Evolutionary conservation across 2,797 vertebrate genomes (phyloP).

Genomic region (Linurgus olivaceus): DNA sequence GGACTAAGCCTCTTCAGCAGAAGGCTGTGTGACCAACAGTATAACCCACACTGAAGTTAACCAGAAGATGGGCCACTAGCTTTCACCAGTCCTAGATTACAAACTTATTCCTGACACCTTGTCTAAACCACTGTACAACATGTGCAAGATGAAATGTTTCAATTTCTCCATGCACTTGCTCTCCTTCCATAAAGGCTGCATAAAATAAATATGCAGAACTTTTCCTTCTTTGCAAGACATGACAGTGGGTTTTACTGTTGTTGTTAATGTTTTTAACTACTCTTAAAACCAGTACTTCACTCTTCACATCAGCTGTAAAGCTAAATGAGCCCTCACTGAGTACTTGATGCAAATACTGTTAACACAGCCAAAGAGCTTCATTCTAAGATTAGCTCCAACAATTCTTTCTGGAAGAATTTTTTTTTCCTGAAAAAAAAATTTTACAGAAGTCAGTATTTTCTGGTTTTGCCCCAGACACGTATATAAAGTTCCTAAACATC

Average conservation of each 20-base stretch:
- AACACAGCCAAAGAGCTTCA: not conserved
- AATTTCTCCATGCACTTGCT: not conserved
- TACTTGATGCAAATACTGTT: not conserved
- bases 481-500: not conserved
- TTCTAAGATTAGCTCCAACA: not conserved
- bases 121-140: not conserved
- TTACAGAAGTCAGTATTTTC: not conserved
- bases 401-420: not conserved
- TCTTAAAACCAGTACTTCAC: not conserved
- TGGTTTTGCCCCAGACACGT: not conserved
- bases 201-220: not conserved
- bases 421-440: not conserved
- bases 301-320: not conserved
- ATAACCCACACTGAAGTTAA: not conserved
- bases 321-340: not conserved
- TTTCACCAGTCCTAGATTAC: not conserved
- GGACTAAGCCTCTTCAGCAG: not conserved
- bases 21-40: fast-evolving
- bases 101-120: not conserved
- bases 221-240: not conserved
- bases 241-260: not conserved
- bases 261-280: not conserved
- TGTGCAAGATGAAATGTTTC: not conserved
- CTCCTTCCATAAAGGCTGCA: not conserved
- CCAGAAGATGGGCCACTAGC: not conserved